These are phyloP conservation scores for Eueides isabella DNA, from an alignment of 1,140 invertebrate genomes.

Conservation along the genomic window DNA sequence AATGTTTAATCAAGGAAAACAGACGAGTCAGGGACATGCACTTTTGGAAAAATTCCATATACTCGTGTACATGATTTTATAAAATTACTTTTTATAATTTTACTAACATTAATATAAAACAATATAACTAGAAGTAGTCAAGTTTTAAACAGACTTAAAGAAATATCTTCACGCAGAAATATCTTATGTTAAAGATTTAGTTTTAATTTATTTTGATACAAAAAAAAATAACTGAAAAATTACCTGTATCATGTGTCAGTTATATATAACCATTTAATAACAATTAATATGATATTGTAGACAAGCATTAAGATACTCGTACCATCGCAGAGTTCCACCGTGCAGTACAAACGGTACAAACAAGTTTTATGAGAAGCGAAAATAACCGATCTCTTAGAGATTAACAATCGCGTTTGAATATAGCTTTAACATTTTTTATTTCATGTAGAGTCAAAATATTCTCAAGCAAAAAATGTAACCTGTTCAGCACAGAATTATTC, in stretches of 20 bases:
- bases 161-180: too few species aligned
- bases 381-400: slow-evolving; percentile 8
- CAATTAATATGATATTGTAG: background rate
- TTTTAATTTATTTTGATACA: background rate
- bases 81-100: background rate
- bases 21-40: slow-evolving; percentile 9
- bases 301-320: background rate
- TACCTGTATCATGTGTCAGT: background rate
- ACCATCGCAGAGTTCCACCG: slow-evolving; percentile 1
- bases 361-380: slow-evolving; percentile 18
- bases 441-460: background rate
- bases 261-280: background rate
- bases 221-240: background rate
- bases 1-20: slow-evolving; percentile 30
- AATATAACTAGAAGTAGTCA: too few species aligned
- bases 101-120: too few species aligned
- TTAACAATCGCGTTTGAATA: slow-evolving; percentile 7
- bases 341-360: slow-evolving; percentile 23
- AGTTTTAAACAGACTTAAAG: too few species aligned
- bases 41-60: slow-evolving; percentile 8
- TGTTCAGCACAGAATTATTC: background rate
- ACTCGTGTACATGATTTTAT: background rate
- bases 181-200: background rate
- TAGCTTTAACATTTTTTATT: background rate
- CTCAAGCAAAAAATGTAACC: background rate